Conservation (phyloP, 1,140 invertebrate species). For the Eumaeus atala region DNA sequence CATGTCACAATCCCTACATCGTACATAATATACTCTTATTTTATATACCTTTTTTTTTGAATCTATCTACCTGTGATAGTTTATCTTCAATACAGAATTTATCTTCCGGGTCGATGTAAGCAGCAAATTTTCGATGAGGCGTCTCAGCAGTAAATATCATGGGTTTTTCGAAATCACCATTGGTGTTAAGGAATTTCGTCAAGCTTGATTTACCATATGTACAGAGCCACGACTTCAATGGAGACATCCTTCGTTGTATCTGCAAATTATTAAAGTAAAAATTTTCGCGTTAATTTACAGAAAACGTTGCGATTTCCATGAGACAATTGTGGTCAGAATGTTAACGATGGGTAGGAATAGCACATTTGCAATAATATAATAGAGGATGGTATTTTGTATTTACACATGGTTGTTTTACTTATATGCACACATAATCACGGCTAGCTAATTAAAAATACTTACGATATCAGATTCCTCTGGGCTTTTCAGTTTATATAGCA, state of each 20-base stretch:
- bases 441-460: slow-evolving; percentile 25
- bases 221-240: slow-evolving; percentile 92
- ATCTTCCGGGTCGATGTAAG: slow-evolving; percentile 95
- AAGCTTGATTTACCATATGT: slow-evolving; percentile 89
- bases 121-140: slow-evolving; percentile 89
- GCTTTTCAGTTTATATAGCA: slow-evolving; percentile 88
- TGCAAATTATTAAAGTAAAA: slow-evolving; percentile 45
- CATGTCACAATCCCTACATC: too few relatives aligned
- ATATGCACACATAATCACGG: too few relatives aligned
- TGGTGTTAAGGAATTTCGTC: slow-evolving; percentile 86
- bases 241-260: slow-evolving; percentile 88
- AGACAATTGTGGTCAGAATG: too few relatives aligned
- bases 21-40: too few relatives aligned
- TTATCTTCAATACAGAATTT: slow-evolving; percentile 93
- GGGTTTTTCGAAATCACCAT: slow-evolving; percentile 82
- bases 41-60: too few relatives aligned
- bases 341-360: slow-evolving; percentile 14
- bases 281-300: slow-evolving; percentile 17
- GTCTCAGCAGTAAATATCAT: slow-evolving; percentile 91
- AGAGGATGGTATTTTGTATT: too few relatives aligned
- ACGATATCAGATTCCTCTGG: slow-evolving; percentile 83
- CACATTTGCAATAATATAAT: not conserved
- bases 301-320: too few relatives aligned
- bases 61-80: slow-evolving; percentile 85
- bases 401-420: too few relatives aligned